Conservation (phyloP, 1,140 invertebrate genomes). For the Zaprionus vittiger region DNA sequence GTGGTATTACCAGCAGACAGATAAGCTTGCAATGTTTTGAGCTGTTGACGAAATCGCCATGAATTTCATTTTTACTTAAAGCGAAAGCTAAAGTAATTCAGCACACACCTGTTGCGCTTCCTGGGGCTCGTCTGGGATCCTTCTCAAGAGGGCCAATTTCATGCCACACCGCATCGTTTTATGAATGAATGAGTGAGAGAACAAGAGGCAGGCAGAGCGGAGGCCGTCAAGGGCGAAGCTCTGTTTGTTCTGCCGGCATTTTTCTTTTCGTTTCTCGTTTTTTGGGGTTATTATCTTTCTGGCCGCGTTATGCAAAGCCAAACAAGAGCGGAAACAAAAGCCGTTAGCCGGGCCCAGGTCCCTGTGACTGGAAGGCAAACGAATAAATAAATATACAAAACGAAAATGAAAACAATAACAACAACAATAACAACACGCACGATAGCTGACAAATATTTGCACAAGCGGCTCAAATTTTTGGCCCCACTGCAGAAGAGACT, state of each 20-base stretch:
- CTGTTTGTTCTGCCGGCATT: slow-evolving; percentile 7
- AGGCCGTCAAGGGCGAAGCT: slow-evolving; percentile 35
- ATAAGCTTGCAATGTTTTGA: neutral
- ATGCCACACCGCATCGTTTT: slow-evolving; percentile 40
- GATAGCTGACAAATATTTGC: slow-evolving; percentile 50
- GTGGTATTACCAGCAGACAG: neutral
- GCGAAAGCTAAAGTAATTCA: neutral
- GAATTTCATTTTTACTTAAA: neutral
- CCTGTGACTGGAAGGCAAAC: neutral
- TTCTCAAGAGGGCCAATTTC: slow-evolving; percentile 26
- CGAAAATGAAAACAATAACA: neutral
- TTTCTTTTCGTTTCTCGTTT: slow-evolving; percentile 5
- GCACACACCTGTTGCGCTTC: neutral
- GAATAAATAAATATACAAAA: slow-evolving; percentile 29
- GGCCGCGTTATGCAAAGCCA: slow-evolving; percentile 26
- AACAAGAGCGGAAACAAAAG: slow-evolving; percentile 29
- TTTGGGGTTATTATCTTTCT: slow-evolving; percentile 30
- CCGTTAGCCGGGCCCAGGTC: slow-evolving; percentile 10
- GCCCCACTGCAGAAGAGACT: neutral
- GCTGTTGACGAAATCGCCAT: neutral
- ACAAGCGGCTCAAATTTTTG: slow-evolving; percentile 30
- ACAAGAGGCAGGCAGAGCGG: neutral
- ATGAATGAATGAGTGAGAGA: slow-evolving; percentile 60
- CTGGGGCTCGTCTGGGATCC: neutral
- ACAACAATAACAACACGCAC: slow-evolving; percentile 1